Conservation (phyloP, 2,888 invertebrate genomes). For the Adela reaumurella region DNA sequence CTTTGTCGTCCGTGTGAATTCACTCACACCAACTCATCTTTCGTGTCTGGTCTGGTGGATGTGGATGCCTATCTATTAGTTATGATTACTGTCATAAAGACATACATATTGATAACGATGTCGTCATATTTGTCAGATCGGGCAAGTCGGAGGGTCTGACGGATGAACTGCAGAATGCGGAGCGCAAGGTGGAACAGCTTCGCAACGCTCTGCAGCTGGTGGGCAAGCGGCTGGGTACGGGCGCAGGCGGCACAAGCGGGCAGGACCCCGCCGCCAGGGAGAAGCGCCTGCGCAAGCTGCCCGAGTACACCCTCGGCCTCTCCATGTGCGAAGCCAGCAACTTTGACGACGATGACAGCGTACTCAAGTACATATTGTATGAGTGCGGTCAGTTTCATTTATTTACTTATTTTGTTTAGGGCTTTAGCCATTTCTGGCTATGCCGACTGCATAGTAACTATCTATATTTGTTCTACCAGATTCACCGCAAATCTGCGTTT, state of each 20-base stretch:
- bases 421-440: too few relatives aligned
- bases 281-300: conserved; percentile 79
- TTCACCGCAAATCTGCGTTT: too few relatives aligned
- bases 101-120: too few relatives aligned
- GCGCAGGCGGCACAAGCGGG: conserved; percentile 45
- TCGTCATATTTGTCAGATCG: conserved; percentile 50
- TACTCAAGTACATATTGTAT: conserved; percentile 55
- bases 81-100: too few relatives aligned
- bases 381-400: conserved; percentile 50
- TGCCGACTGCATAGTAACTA: too few relatives aligned
- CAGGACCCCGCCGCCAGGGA: conserved; percentile 67
- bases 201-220: conserved; percentile 65
- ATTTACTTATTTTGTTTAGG: not conserved
- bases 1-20: too few relatives aligned
- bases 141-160: conserved; percentile 81
- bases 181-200: conserved; percentile 77
- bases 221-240: conserved; percentile 57
- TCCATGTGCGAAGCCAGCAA: conserved; percentile 69
- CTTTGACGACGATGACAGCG: conserved; percentile 59
- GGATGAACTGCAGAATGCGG: conserved; percentile 78
- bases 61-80: too few relatives aligned
- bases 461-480: not conserved
- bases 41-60: too few relatives aligned
- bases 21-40: too few relatives aligned
- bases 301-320: conserved; percentile 76